These are phyloP conservation scores for Apostichopus japonicus DNA, from an alignment of 35 echinoderm and acorn worm species.

Conservation along the genomic window DNA sequence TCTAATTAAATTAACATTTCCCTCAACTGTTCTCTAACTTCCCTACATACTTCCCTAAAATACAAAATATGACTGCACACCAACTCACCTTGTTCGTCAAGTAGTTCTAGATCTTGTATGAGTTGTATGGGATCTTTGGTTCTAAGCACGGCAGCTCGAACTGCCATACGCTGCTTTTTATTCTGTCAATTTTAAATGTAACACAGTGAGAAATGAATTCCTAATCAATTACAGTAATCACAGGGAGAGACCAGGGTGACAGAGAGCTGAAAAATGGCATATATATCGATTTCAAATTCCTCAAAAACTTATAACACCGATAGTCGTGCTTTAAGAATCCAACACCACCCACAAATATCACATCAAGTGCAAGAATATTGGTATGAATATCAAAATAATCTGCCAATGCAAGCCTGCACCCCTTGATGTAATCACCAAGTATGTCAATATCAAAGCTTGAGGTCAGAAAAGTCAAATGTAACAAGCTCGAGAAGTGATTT, in stretches of 20 bases:
- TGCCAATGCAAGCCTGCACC: too few relatives aligned
- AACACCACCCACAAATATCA: too few relatives aligned
- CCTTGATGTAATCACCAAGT: too few relatives aligned
- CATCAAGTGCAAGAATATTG: too few relatives aligned
- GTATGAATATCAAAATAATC: too few relatives aligned
- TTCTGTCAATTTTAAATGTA: constrained; percentile 49
- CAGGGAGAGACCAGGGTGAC: neutral
- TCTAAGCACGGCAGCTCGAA: constrained; percentile 85
- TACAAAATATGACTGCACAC: neutral
- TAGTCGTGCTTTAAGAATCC: neutral
- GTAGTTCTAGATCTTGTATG: constrained; percentile 79
- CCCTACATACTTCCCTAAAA: neutral
- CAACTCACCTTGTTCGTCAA: constrained; percentile 86
- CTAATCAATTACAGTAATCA: too few relatives aligned
- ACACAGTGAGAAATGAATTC: too few relatives aligned
- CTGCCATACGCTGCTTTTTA: constrained; percentile 95
- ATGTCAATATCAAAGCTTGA: too few relatives aligned
- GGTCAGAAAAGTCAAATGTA: too few relatives aligned
- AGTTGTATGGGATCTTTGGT: constrained; percentile 87
- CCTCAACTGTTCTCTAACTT: neutral
- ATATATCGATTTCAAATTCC: neutral
- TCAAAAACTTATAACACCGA: neutral
- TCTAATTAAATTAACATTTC: too few relatives aligned
- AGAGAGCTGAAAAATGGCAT: neutral
- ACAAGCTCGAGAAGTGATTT: too few relatives aligned